A percentile compares a stretch with the other conserved stretches of the same genome.
Conservation (phyloP, 2,113 vertebrate genomes). For the Clinocottus analis region DNA sequence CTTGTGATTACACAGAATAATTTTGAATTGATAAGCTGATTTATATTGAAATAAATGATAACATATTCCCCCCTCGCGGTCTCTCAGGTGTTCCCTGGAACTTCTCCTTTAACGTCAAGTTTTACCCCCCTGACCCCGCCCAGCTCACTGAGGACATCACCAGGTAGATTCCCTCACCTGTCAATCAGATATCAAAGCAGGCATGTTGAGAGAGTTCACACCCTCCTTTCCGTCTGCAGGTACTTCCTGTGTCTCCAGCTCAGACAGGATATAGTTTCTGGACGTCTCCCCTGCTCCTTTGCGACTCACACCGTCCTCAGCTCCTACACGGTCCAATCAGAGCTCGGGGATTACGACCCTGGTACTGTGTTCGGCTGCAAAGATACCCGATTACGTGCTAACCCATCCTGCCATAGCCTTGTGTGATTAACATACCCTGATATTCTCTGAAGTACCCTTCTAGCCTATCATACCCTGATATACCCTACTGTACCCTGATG, state of each 20-base stretch:
- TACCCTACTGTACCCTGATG: background rate
- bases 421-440: too few relatives aligned
- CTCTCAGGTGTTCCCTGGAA: slow-evolving; percentile 93
- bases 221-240: slow-evolving; percentile 76
- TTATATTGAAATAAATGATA: background rate
- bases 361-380: slow-evolving; percentile 34
- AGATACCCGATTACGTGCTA: background rate
- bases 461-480: too few relatives aligned
- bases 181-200: background rate
- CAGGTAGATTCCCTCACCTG: slow-evolving; percentile 82
- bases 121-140: slow-evolving; percentile 95
- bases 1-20: background rate
- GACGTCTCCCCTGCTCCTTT: slow-evolving; percentile 94
- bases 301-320: slow-evolving; percentile 93
- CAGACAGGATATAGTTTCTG: slow-evolving; percentile 92
- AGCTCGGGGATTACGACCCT: slow-evolving; percentile 93
- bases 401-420: too few relatives aligned
- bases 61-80: background rate
- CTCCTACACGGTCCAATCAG: slow-evolving; percentile 95
- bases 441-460: too few relatives aligned
- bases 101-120: slow-evolving; percentile 97
- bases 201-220: background rate
- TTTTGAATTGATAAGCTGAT: too few relatives aligned
- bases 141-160: slow-evolving; percentile 98
- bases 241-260: slow-evolving; percentile 98